Conservation (phyloP, 1,140 invertebrate species). For the Luehdorfia chinensis region DNA sequence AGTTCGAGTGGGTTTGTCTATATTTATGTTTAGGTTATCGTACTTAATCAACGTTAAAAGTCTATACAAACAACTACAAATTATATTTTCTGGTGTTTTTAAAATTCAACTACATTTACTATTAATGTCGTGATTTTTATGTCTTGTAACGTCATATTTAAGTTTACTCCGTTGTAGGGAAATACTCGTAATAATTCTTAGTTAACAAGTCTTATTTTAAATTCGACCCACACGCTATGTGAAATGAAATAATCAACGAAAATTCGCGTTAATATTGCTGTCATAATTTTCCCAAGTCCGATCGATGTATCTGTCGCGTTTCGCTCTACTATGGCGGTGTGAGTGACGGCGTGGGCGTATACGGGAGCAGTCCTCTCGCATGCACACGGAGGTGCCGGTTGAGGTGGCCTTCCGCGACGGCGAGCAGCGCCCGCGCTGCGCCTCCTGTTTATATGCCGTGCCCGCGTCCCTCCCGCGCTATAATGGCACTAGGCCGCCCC, state of each 20-base stretch:
- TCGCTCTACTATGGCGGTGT: slow-evolving; percentile 32
- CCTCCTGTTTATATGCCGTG: slow-evolving; percentile 31
- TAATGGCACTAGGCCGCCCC: slow-evolving; percentile 89
- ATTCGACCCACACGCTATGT: too few relatives aligned
- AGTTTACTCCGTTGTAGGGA: too few relatives aligned
- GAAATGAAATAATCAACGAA: too few relatives aligned
- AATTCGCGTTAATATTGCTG: not conserved
- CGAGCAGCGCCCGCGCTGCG: slow-evolving; percentile 32
- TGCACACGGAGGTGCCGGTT: slow-evolving; percentile 38
- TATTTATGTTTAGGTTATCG: too few relatives aligned
- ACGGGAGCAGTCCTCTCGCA: slow-evolving; percentile 29
- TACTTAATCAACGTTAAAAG: too few relatives aligned
- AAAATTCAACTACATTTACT: too few relatives aligned
- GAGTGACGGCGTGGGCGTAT: slow-evolving; percentile 28
- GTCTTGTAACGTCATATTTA: too few relatives aligned
- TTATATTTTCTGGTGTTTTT: too few relatives aligned
- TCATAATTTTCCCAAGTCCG: slow-evolving; percentile 17
- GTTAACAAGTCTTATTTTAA: too few relatives aligned
- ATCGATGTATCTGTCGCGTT: slow-evolving; percentile 22
- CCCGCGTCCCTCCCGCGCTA: slow-evolving; percentile 71
- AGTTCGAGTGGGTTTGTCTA: slow-evolving; percentile 7
- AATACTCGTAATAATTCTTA: too few relatives aligned
- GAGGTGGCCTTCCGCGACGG: slow-evolving; percentile 24
- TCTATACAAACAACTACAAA: too few relatives aligned
- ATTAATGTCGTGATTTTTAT: too few relatives aligned